phyloP scores from a whole-genome alignment of 2,888 invertebrate genomes.

The Pterobdella sp. region DNA sequence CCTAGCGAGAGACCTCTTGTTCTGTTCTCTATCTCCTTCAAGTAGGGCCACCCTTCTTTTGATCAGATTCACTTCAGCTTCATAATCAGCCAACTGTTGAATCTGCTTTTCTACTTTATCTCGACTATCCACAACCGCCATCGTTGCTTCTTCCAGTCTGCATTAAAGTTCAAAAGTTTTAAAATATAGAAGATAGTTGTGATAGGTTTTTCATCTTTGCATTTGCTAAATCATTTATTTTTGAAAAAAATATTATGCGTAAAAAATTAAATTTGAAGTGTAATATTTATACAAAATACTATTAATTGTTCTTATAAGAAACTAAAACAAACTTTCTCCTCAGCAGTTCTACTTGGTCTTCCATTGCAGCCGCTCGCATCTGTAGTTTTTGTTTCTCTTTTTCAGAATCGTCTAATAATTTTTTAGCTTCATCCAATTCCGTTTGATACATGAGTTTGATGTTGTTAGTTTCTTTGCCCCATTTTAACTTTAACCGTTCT shows the following conservation, averaged over 20 bases:
- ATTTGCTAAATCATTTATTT: no score
- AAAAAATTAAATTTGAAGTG: not conserved
- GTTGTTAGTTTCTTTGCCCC: constrained; percentile 43
- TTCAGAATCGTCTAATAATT: constrained; percentile 53
- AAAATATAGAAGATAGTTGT: not conserved
- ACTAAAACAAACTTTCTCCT: constrained; percentile 41
- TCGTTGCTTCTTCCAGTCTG: constrained; percentile 46
- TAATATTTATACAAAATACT: not conserved
- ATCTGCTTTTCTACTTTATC: constrained; percentile 52
- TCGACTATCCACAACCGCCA: constrained; percentile 42
- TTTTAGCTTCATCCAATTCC: constrained; percentile 53
- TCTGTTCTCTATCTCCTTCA: constrained; percentile 45
- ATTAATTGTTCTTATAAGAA: no score
- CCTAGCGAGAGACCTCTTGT: constrained; percentile 49
- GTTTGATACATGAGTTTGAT: constrained; percentile 53
- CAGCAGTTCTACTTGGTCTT: constrained; percentile 51
- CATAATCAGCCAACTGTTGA: constrained; percentile 51
- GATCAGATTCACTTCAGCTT: constrained; percentile 53
- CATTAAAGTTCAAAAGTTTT: not conserved
- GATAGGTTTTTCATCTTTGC: no score
- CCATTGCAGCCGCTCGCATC: constrained; percentile 51
- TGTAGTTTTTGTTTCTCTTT: constrained; percentile 54
- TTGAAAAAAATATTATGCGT: no score
- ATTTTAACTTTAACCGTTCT: constrained; percentile 44
- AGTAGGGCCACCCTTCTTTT: constrained; percentile 47